phyloP scores from a whole-genome alignment of 2,113 vertebrate genomes.

The Silurus meridionalis region DNA sequence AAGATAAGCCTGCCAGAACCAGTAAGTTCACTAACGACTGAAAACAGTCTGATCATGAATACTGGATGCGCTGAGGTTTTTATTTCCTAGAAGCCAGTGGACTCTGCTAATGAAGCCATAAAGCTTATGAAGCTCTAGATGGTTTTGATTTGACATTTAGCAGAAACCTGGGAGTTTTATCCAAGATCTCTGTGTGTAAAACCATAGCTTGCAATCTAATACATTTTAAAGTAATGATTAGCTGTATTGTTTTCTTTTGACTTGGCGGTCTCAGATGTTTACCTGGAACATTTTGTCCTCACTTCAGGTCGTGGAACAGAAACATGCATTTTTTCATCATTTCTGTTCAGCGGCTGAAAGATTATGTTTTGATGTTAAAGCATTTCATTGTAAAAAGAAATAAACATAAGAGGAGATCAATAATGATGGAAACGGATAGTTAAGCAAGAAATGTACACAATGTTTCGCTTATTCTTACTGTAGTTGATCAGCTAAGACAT shows the following conservation, averaged over 20 bases:
- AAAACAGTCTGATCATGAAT: conserved; percentile 64
- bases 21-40: conserved; percentile 71
- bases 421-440: background rate
- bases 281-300: background rate
- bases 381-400: background rate
- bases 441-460: background rate
- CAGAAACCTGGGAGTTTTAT: background rate
- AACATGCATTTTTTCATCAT: background rate
- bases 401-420: background rate
- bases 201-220: background rate
- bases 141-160: background rate
- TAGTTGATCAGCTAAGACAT: background rate
- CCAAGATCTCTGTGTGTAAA: background rate
- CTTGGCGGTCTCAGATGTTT: background rate
- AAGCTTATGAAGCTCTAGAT: conserved; percentile 10
- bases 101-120: conserved; percentile 3
- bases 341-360: background rate
- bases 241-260: background rate
- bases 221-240: background rate
- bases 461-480: background rate
- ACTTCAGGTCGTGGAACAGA: background rate
- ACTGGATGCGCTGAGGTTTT: conserved; percentile 60
- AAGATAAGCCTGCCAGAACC: conserved; percentile 54
- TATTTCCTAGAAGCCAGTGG: conserved; percentile 16
- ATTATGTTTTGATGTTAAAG: background rate